These are phyloP conservation scores for Aurelia aurita complex sp. Pacific DNA, from an alignment of 30 jellyfish, hydroid and myxozoan species.

Conservation along the genomic window DNA sequence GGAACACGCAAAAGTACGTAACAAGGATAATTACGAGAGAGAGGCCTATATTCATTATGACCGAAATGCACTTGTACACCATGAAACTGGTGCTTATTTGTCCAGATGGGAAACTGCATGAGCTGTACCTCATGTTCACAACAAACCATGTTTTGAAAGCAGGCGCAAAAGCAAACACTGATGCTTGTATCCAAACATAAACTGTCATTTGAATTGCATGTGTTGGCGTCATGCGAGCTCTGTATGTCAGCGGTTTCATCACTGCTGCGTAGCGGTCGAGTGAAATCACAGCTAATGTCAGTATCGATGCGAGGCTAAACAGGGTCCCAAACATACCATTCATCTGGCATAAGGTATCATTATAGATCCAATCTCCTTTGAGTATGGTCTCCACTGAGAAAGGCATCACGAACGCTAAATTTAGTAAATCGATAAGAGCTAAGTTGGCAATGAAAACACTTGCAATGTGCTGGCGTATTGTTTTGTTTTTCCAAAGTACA, in stretches of 20 bases:
- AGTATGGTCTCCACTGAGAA: constrained; percentile 54
- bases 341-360: constrained; percentile 34
- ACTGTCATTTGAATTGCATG: constrained; percentile 64
- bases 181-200: constrained; percentile 78
- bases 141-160: constrained; percentile 59
- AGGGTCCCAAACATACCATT: constrained; percentile 72
- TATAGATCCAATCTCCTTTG: constrained; percentile 44
- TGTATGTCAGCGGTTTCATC: constrained; percentile 82
- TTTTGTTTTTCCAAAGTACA: constrained; percentile 55
- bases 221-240: constrained; percentile 80
- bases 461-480: constrained; percentile 80
- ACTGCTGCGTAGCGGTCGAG: constrained; percentile 91
- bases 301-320: constrained; percentile 79
- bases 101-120: constrained; percentile 73
- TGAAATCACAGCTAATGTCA: constrained; percentile 76
- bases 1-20: constrained; percentile 78
- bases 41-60: constrained; percentile 57
- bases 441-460: constrained; percentile 71
- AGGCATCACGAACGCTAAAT: constrained; percentile 88
- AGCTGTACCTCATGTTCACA: constrained; percentile 56
- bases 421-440: constrained; percentile 69
- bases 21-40: constrained; percentile 67
- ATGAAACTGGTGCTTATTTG: constrained; percentile 18
- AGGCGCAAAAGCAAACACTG: constrained; percentile 69
- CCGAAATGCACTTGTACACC: constrained; percentile 49